Conservation (phyloP, 2,888 invertebrate genomes). For the Altica lythri region DNA sequence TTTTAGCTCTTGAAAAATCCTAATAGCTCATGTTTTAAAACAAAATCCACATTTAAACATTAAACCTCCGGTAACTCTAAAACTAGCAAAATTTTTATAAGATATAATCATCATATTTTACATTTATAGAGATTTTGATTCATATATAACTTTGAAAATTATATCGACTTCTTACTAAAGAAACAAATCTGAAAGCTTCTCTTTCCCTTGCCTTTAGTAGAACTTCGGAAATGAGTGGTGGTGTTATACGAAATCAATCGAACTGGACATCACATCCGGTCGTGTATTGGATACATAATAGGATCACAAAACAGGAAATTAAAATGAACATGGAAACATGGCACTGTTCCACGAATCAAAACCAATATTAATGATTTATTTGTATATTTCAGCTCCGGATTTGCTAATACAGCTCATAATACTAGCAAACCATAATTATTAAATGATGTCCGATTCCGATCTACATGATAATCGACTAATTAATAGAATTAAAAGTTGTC, state of each 20-base stretch:
- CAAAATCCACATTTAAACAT: too few relatives aligned
- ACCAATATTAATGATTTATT: constrained; percentile 37
- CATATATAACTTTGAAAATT: too few relatives aligned
- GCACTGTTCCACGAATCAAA: constrained; percentile 28
- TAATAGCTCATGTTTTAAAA: too few relatives aligned
- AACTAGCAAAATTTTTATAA: too few relatives aligned
- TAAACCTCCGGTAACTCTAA: too few relatives aligned
- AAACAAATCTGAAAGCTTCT: too few relatives aligned
- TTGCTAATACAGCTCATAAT: background rate
- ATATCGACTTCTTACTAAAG: too few relatives aligned
- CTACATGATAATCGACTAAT: constrained; percentile 6
- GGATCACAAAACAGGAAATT: constrained; percentile 57
- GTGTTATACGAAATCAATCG: constrained; percentile 54
- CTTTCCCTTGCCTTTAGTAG: too few relatives aligned
- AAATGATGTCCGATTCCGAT: constrained; percentile 7
- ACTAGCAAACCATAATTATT: constrained; percentile 10
- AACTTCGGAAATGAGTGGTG: constrained; percentile 52
- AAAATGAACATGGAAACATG: constrained; percentile 54
- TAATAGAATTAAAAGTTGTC: background rate
- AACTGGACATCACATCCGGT: constrained; percentile 49
- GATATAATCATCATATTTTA: too few relatives aligned
- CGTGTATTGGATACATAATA: constrained; percentile 51
- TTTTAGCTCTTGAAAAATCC: too few relatives aligned
- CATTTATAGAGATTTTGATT: too few relatives aligned
- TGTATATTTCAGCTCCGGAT: constrained; percentile 8